These are phyloP conservation scores for Coracias cyanogaster DNA, from an alignment of 2,797 vertebrate species.

Conservation along the genomic window DNA sequence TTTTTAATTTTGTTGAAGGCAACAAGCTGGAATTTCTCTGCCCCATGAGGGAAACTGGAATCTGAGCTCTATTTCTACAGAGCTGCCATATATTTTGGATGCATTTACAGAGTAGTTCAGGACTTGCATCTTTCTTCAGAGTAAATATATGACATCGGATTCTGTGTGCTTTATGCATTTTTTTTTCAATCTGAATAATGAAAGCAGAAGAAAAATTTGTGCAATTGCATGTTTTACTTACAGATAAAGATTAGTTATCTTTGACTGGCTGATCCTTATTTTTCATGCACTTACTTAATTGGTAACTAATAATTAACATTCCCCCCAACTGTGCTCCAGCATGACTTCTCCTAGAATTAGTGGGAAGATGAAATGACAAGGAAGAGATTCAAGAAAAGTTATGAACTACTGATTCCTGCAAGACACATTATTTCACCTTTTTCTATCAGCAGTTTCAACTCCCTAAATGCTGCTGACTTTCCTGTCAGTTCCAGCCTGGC, in stretches of 20 bases:
- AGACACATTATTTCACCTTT: background rate
- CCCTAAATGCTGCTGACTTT: background rate
- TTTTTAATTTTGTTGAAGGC: background rate
- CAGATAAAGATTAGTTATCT: background rate
- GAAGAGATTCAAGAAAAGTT: background rate
- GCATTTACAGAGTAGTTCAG: background rate
- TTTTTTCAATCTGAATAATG: background rate
- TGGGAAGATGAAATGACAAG: background rate
- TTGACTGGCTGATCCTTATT: slow-evolving; percentile 6
- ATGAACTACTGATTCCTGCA: background rate
- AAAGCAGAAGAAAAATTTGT: background rate
- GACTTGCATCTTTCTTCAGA: background rate
- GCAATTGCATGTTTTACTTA: background rate
- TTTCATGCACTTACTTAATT: background rate
- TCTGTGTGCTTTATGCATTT: background rate
- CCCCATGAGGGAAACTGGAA: background rate
- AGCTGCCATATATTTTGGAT: background rate
- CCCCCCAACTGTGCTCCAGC: background rate
- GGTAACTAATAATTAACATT: background rate
- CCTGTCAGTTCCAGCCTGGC: background rate
- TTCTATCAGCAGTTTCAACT: background rate
- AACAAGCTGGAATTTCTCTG: background rate
- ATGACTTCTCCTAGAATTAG: background rate
- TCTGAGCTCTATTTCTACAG: background rate
- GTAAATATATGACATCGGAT: background rate